Conservation (phyloP, 1,140 invertebrate genomes). For the Metaphire vulgaris region DNA sequence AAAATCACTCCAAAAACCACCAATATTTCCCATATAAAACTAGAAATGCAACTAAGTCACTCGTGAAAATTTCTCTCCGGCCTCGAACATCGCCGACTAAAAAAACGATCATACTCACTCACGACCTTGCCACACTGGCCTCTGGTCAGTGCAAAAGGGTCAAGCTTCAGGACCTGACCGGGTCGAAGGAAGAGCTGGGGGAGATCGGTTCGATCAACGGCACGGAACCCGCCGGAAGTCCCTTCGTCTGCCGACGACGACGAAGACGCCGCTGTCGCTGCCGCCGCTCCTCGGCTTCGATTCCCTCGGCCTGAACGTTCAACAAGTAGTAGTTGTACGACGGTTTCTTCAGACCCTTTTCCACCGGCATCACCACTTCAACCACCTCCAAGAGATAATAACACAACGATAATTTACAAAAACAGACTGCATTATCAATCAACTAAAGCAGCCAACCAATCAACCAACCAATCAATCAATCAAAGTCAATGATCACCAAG, state of each 20-base stretch:
- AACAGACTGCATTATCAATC: no score
- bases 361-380: not conserved
- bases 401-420: no score
- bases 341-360: not conserved
- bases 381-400: not conserved
- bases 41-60: no score
- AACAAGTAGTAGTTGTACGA: not conserved
- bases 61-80: no score
- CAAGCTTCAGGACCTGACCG: not conserved
- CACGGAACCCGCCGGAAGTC: not conserved
- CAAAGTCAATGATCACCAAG: no score
- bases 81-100: no score
- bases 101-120: no score
- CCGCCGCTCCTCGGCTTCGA: not conserved
- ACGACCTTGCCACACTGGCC: not conserved
- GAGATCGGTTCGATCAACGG: not conserved
- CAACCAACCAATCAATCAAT: no score
- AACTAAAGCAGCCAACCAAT: no score
- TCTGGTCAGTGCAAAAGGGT: not conserved
- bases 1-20: no score
- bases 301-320: not conserved
- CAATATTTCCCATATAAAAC: no score
- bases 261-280: not conserved
- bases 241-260: no score
- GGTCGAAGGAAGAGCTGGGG: not conserved